Evolutionary conservation across 35 echinoderm and acorn worm genomes (phyloP).

Genomic region (Eucidaris tribuloides): DNA sequence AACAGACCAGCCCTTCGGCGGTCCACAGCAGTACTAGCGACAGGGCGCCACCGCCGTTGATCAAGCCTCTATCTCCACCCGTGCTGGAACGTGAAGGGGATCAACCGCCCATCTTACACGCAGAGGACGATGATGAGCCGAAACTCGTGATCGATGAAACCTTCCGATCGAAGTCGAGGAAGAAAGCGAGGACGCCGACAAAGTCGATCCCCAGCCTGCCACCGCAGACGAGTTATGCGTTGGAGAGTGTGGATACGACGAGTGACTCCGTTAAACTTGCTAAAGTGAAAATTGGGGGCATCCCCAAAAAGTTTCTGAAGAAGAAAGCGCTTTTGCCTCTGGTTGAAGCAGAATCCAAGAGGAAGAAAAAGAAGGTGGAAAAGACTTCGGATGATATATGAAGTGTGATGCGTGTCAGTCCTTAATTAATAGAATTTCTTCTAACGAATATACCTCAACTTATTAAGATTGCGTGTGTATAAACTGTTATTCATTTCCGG

Average conservation of each 20-base stretch:
- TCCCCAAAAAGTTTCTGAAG: slow-evolving; percentile 1
- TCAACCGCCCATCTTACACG: not conserved
- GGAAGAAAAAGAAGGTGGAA: slow-evolving; percentile 5
- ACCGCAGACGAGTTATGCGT: not conserved
- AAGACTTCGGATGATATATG: too few relatives aligned
- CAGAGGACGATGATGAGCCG: not conserved
- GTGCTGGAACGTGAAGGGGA: slow-evolving; percentile 13
- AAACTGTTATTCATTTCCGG: too few relatives aligned
- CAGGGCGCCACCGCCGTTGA: not conserved
- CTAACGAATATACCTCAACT: too few relatives aligned
- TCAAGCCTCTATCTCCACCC: not conserved
- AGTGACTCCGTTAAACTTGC: not conserved
- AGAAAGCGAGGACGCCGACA: not conserved
- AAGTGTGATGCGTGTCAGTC: too few relatives aligned
- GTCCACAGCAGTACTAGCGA: slow-evolving; percentile 24
- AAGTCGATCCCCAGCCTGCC: slow-evolving; percentile 14
- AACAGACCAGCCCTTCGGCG: not conserved
- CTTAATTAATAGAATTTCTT: too few relatives aligned
- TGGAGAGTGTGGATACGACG: not conserved
- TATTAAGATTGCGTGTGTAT: too few relatives aligned
- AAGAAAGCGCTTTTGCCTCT: not conserved
- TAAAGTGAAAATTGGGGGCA: not conserved
- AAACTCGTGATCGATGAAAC: slow-evolving; percentile 1
- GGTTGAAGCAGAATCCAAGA: not conserved
- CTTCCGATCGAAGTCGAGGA: not conserved